Evolutionary conservation across 1,140 invertebrate genomes (phyloP), one percentile per base, ranked within the genome.

Genomic region (Zaprionus tsacasi): DNA sequence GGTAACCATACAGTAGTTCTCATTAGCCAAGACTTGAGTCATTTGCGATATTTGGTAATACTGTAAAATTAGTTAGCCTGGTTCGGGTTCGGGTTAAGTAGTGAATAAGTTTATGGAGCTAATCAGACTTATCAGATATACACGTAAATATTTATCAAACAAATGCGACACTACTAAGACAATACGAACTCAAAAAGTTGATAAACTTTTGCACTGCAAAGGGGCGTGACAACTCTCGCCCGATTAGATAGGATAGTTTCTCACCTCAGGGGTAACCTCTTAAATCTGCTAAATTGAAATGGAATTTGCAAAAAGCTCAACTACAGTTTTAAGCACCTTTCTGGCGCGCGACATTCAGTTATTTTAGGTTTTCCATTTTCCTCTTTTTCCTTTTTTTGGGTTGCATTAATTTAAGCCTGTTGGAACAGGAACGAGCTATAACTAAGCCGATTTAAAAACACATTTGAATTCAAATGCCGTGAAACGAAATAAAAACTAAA

Each of bases 401-500:
- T 78, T 50, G 83, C 80, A 89, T 88, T 88, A 81, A 89, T 85
- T 89, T 89, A 89, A 89, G 75, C 85, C 85, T 64, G 60, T 64
- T 55, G 78, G 68, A 73, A 89, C 75, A 85, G 70, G 66, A 89
- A 85, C 27, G 27, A 85, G 71, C 83, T 83, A 81, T 76, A 89
- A 89, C 85, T 89, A 89, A 89, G 85, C 85, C 85, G 85, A 89
- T 89, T 89, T 89, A 79, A 89, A 80, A 85, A 85, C 85, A 89
- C 85, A 88, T 88, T 88, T 88, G 85, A 73, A 89, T 89, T 89
- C 78, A 89, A 89, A 89, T 89, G 78, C 81, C 57, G 85, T 79
- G 64, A 78, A 88, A 88, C 78, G 82, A 78, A 88, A 83, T 80
- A 68, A 80, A 87, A 80, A 74, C 74, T 65, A 77, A 79, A 79